Base-by-base conservation (phyloP, 2,113 vertebrate species). In the Emydocephalus ijimae region DNA sequence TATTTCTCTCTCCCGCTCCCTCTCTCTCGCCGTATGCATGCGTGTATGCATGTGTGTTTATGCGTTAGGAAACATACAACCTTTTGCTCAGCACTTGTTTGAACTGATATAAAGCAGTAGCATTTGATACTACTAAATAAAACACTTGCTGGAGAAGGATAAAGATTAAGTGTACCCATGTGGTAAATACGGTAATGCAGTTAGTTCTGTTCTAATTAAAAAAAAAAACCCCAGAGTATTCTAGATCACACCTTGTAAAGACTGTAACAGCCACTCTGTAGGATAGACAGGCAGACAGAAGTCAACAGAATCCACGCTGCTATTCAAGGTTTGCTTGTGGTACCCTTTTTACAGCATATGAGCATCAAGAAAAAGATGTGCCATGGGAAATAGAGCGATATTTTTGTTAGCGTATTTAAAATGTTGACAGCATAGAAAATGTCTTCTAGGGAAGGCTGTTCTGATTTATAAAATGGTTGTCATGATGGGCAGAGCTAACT, bases 61-160 rank as follows among this genome's bases (percentile, higher is more conserved):
- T 48, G 4, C 12, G 15, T 10, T n/a, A 54, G 6, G 15, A 1
- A 57, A 50, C 20, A 87, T 54, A n/a, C 5, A 20, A 21, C 91
- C 59, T 91, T 95, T 92, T 85, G 69, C 89, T 95, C 57, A 92
- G 88, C 91, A 93, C 92, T 96, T 95, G 89, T 48, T 92, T 85
- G 85, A 93, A 94, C 93, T 91, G 45, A 89, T 93, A 95, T 95
- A 94, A 87, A 93, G 4, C 29, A 89, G 95, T 92, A 91, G 45
- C 5, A 4, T 43, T 14, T 50, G 34, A 20, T 81, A 21, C 69
- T 81, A 39, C 69, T 81, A 21, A 74, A 81, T 20, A 81, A 81
- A 52, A 74, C 34, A 15, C 54, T 29, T 43, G 12, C n/a, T 74
- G 23, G 54, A 74, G 29, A 26, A 43, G 8, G 12, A 18, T 45